phyloP scores from a whole-genome alignment of 2,113 vertebrate genomes.

The Taurulus bubalis region DNA sequence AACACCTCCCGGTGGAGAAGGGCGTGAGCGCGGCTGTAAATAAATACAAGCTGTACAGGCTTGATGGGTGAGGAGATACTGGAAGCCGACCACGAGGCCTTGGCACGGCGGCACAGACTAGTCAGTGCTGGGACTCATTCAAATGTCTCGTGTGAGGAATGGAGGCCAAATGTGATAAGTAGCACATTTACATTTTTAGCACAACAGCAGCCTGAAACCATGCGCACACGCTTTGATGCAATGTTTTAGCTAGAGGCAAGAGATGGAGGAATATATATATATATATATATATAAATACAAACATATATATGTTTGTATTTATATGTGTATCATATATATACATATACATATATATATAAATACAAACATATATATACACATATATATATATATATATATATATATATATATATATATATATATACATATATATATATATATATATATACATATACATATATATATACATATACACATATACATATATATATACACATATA shows the following conservation, averaged over 20 bases:
- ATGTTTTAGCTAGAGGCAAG: not conserved
- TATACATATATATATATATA: too few relatives aligned
- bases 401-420: too few relatives aligned
- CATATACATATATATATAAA: too few relatives aligned
- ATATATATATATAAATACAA: not conserved
- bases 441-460: too few relatives aligned
- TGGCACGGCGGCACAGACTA: slow-evolving; percentile 19
- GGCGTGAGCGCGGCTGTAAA: slow-evolving; percentile 11
- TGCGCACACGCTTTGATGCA: not conserved
- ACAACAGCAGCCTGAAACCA: slow-evolving; percentile 8
- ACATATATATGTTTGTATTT: too few relatives aligned
- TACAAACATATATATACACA: too few relatives aligned
- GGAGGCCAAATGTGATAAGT: slow-evolving; percentile 34
- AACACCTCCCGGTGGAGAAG: too few relatives aligned
- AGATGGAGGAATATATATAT: not conserved
- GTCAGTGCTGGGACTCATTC: slow-evolving; percentile 34
- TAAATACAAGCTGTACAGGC: slow-evolving; percentile 14
- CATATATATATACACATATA: too few relatives aligned
- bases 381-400: too few relatives aligned
- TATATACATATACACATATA: not conserved
- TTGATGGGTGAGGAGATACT: slow-evolving; percentile 1
- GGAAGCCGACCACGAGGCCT: slow-evolving; percentile 2
- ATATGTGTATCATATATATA: too few relatives aligned
- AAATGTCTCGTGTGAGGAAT: slow-evolving; percentile 17
- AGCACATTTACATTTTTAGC: slow-evolving; percentile 23